phyloP scores from a whole-genome alignment of 1,140 invertebrate genomes.

The Drosophila pallidifrons region DNA sequence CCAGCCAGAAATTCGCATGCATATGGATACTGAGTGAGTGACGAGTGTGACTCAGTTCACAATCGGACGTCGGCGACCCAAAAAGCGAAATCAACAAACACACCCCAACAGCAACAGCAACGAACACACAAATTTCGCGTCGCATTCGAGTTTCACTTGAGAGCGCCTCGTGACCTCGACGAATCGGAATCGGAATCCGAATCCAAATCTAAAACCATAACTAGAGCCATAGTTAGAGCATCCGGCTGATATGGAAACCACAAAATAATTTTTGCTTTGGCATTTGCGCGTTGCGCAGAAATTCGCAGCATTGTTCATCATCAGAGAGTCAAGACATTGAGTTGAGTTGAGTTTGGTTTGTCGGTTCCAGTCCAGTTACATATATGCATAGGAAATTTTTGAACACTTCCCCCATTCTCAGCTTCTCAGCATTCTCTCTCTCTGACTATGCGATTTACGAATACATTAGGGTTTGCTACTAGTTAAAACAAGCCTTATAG shows the following conservation, averaged over 20 bases:
- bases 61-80: constrained; percentile 12
- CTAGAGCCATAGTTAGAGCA: constrained; percentile 19
- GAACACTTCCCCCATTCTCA: constrained; percentile 11
- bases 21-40: neutral
- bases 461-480: constrained; percentile 1
- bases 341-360: neutral
- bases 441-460: neutral
- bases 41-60: constrained; percentile 24
- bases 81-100: neutral
- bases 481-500: neutral
- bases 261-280: constrained; percentile 3
- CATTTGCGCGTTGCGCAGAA: constrained; percentile 14
- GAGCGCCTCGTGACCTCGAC: constrained; percentile 36
- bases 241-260: constrained; percentile 42
- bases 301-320: constrained; percentile 34
- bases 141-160: constrained; percentile 28
- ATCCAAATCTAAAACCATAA: constrained; percentile 3
- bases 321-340: neutral
- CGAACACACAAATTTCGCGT: no score
- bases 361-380: constrained; percentile 45
- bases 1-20: constrained; percentile 12
- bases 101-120: no score
- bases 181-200: constrained; percentile 25
- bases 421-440: no score
- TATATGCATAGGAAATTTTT: constrained; percentile 33